phyloP scores from a whole-genome alignment of 1,140 invertebrate species.

The Campodea augens region DNA sequence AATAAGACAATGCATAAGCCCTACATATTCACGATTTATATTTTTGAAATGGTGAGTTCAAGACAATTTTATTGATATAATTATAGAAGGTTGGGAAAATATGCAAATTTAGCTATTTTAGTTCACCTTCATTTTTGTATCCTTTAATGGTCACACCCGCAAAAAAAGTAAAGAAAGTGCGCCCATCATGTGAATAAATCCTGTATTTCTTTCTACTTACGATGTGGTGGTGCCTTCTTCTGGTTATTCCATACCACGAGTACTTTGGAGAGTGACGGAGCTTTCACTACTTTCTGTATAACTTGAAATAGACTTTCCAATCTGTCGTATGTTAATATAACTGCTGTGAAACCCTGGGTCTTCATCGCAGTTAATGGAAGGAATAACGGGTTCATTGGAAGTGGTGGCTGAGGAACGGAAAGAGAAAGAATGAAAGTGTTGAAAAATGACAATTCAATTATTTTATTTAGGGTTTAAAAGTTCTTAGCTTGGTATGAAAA shows the following conservation, averaged over 20 bases:
- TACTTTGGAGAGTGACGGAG: slow-evolving; percentile 67
- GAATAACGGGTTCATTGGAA: slow-evolving; percentile 39
- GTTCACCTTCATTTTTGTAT: too few relatives aligned
- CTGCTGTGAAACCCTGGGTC: slow-evolving; percentile 73
- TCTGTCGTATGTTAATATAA: slow-evolving; percentile 77
- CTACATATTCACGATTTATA: too few relatives aligned
- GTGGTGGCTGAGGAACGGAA: slow-evolving; percentile 4
- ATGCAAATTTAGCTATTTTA: too few relatives aligned
- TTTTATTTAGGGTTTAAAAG: not conserved
- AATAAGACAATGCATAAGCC: too few relatives aligned
- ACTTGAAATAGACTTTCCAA: slow-evolving; percentile 72
- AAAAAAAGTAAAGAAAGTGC: too few relatives aligned
- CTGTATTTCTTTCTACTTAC: too few relatives aligned
- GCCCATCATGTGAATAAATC: too few relatives aligned
- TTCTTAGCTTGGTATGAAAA: not conserved
- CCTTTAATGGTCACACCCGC: too few relatives aligned
- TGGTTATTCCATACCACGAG: slow-evolving; percentile 88
- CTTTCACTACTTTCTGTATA: slow-evolving; percentile 57
- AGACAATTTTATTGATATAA: too few relatives aligned
- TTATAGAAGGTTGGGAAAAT: too few relatives aligned
- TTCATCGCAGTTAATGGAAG: slow-evolving; percentile 64
- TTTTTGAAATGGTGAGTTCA: too few relatives aligned
- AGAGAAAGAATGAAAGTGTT: not conserved
- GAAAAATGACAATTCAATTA: too few relatives aligned
- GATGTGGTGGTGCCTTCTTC: slow-evolving; percentile 57